Base-by-base conservation (phyloP, 1,140 invertebrate species). In the Caenorhabditis inopinata region DNA sequence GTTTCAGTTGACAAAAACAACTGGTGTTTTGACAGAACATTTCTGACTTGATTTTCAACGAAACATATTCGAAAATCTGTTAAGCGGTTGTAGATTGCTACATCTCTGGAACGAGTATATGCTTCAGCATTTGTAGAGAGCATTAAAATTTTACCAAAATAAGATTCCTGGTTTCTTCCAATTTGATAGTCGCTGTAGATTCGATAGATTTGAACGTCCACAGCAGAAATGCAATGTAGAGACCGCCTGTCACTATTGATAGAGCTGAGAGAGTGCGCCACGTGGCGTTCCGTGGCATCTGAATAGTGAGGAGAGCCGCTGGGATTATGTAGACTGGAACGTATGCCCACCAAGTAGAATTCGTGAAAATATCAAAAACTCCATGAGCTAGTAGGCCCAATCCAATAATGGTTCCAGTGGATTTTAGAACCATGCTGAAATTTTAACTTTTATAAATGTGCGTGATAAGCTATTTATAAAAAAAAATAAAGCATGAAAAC, bases 231-330 rank as follows among this genome's bases (percentile, higher is more conserved):
- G 5, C 11, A 12, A 18, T 38, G 58, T 68, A 68, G 32, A 68
- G n/a, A 38, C 58, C 58, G 6, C 58, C 58, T n/a, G 27, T 7
- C 12, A 68, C 58, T 11, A 68, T 68, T 0, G 58, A 68, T 5
- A 68, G 32, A 21, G 58, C 35, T n/a, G 58, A 68, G n/a, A 68
- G 58, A 16, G 58, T 68, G 32, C 58, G 58, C 58, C 58, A 68
- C 32, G 58, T 68, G 0, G 32, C 25, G 25, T 68, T 68, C n/a
- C 58, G 25, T 14, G 58, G 58, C 0, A 68, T 38, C 38, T 68
- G 32, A 68, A 68, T 14, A 21, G 38, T 38, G 5, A 32, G n/a
- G 0, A 68, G 25, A 0, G 23, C 32, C 5, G 58, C 58, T 38
- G 58, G n/a, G 5, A 68, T 18, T 5, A 68, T 5, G 25, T 68